Percentiles rank a stretch among this genome's conserved stretches.
Evolutionary conservation across 2,888 invertebrate species (phyloP).

Genomic region (Melanargia galathea): DNA sequence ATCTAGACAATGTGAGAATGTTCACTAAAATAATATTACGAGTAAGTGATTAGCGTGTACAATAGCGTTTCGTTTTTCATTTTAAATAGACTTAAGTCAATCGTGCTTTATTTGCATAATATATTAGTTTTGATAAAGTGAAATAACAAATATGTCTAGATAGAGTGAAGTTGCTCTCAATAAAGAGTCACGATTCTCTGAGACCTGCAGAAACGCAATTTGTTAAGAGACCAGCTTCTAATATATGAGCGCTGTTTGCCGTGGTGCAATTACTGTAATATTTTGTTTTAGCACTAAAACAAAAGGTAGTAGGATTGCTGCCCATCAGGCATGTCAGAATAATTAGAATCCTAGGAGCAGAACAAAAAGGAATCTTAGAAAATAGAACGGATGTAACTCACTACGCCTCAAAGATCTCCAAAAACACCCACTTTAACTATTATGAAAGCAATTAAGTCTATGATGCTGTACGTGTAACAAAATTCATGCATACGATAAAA

Average conservation of each 20-base stretch:
- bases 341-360: too few species aligned
- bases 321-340: background rate
- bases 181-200: conserved; percentile 40
- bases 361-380: too few species aligned
- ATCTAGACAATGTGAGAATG: too few species aligned
- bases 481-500: too few species aligned
- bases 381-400: too few species aligned
- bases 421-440: too few species aligned
- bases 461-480: too few species aligned
- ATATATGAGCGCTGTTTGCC: conserved; percentile 30
- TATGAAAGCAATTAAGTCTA: too few species aligned
- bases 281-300: background rate
- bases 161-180: conserved; percentile 38
- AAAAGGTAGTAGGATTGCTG: background rate
- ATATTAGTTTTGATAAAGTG: conserved; percentile 30
- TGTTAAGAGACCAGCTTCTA: conserved; percentile 60
- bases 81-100: conserved; percentile 4
- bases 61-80: background rate
- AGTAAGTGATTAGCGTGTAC: too few species aligned
- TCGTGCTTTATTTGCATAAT: conserved; percentile 27
- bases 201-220: conserved; percentile 54
- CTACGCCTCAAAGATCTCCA: too few species aligned
- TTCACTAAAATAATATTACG: too few species aligned
- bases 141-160: conserved; percentile 37
- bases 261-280: conserved; percentile 8